Percentiles rank a stretch among this genome's conserved stretches.
Conservation (phyloP, 1,140 invertebrate genomes). For the Mactra quadrangularis region DNA sequence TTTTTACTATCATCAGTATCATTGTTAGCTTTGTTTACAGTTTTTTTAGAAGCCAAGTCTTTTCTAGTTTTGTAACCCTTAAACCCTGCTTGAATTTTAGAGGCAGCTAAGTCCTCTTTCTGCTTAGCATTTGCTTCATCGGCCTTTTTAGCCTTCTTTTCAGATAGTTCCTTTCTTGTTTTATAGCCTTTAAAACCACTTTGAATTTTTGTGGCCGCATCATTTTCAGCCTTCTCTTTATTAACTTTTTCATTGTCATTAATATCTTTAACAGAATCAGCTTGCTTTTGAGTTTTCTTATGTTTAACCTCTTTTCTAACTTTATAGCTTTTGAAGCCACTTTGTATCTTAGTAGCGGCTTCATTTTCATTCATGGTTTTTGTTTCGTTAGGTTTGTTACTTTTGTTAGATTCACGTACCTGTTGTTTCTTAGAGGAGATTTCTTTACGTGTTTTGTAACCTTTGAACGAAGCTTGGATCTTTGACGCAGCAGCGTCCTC, state of each 20-base stretch:
- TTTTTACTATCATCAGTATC: conserved; percentile 27
- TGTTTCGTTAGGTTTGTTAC: not conserved
- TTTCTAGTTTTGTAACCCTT: conserved; percentile 55
- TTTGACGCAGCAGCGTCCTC: conserved; percentile 84
- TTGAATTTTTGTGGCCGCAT: conserved; percentile 90
- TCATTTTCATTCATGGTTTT: conserved; percentile 12
- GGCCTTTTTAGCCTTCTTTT: conserved; percentile 53
- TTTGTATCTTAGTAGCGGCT: conserved; percentile 88
- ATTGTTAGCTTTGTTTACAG: conserved; percentile 44
- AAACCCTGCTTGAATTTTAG: conserved; percentile 46
- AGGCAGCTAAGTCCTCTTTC: conserved; percentile 34
- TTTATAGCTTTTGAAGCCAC: conserved; percentile 72
- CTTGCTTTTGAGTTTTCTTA: conserved; percentile 17
- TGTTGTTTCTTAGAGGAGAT: conserved; percentile 59
- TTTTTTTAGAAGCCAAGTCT: conserved; percentile 61
- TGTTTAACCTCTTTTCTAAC: conserved; percentile 66
- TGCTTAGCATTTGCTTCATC: conserved; percentile 48
- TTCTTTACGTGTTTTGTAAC: conserved; percentile 68
- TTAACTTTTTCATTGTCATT: conserved; percentile 44
- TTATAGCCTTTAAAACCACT: conserved; percentile 89
- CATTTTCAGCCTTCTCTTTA: conserved; percentile 1
- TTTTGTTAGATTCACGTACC: conserved; percentile 18
- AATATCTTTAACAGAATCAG: conserved; percentile 3
- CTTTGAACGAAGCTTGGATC: conserved; percentile 86
- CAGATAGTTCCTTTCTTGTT: conserved; percentile 87